phyloP scores from a whole-genome alignment of 2,113 vertebrate genomes.

The Psittacara wagleri region DNA sequence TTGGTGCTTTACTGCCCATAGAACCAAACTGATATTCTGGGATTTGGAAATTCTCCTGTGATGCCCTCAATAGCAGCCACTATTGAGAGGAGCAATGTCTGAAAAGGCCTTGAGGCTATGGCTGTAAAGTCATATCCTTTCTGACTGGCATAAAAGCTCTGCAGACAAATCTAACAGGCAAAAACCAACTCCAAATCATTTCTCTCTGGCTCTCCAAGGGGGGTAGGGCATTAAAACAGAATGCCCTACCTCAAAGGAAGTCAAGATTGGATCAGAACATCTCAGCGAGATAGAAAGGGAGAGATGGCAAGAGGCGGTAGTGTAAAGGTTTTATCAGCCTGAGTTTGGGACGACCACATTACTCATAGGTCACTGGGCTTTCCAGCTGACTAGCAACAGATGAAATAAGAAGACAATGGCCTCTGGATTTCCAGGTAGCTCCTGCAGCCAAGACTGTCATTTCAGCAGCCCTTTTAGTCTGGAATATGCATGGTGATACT shows the following conservation, averaged over 20 bases:
- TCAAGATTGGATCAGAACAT: conserved; percentile 53
- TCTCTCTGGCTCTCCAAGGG: not conserved
- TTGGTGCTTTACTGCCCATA: not conserved
- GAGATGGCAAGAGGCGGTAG: not conserved
- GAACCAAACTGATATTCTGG: not conserved
- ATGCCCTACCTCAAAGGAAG: conserved; percentile 44
- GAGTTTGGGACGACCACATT: conserved; percentile 44
- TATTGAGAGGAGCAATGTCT: not conserved
- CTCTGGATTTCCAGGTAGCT: conserved; percentile 28
- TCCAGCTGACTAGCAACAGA: conserved; percentile 53
- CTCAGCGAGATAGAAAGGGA: conserved; percentile 6
- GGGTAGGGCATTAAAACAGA: not conserved
- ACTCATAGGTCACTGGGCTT: conserved; percentile 49
- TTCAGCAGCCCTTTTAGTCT: not conserved
- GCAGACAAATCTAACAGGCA: not conserved
- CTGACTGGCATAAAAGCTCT: not conserved
- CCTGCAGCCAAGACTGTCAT: conserved; percentile 4
- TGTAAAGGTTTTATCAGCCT: conserved; percentile 55
- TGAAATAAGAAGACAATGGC: conserved; percentile 27
- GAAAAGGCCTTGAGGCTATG: not conserved
- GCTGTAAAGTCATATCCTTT: not conserved
- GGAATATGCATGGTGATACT: not conserved
- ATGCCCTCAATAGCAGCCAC: not conserved
- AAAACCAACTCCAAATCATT: not conserved
- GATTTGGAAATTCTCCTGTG: not conserved